Percentiles rank a stretch among this genome's conserved stretches.
These are phyloP conservation scores for Brienomyrus longianalis DNA, from an alignment of 2,113 vertebrate species.

Conservation along the genomic window DNA sequence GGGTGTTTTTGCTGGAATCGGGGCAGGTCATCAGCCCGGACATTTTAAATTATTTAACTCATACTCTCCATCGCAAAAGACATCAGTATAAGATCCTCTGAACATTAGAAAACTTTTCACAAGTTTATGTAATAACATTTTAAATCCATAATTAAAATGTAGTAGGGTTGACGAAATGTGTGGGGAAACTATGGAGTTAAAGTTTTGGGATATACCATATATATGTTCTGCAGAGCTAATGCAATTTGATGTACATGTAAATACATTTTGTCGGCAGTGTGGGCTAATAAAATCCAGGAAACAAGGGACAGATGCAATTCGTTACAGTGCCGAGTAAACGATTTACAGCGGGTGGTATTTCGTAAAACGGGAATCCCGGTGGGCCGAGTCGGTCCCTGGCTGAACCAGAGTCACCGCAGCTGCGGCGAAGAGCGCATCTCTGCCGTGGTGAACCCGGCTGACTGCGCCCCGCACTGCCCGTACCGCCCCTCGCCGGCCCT, in stretches of 20 bases:
- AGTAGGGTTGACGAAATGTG: background rate
- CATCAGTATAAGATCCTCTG: background rate
- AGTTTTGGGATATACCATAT: background rate
- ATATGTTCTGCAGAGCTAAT: background rate
- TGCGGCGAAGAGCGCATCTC: background rate
- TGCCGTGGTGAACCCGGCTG: background rate
- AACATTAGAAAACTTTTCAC: background rate
- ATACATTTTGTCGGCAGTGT: background rate
- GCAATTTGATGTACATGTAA: background rate
- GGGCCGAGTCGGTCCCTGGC: background rate
- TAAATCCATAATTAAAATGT: background rate
- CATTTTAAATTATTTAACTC: background rate
- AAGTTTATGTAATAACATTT: background rate
- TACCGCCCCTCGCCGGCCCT: background rate
- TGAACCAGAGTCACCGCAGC: background rate
- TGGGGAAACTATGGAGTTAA: background rate
- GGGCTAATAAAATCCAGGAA: background rate
- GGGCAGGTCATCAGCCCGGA: background rate
- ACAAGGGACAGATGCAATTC: background rate
- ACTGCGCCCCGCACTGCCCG: background rate
- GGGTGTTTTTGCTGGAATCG: background rate
- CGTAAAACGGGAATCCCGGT: background rate
- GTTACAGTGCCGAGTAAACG: background rate
- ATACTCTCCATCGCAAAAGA: background rate
- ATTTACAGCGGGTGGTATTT: background rate